Base-by-base conservation (phyloP, 2,797 vertebrate genomes). In the Dromococcyx pavoninus region DNA sequence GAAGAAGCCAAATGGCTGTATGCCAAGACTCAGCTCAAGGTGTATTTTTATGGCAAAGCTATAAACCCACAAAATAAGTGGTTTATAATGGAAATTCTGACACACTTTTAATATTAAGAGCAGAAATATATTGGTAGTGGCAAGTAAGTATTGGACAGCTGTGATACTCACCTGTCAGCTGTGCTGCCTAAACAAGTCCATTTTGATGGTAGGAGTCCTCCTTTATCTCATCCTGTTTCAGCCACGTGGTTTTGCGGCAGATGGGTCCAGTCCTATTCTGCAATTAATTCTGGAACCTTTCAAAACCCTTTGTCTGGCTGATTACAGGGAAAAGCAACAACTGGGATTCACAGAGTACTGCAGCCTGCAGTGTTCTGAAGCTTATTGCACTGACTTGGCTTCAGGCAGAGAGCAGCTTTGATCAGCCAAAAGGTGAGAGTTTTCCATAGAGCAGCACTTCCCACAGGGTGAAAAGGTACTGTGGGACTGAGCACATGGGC, bases 81-180 rank as follows among this genome's bases (percentile, higher is more conserved):
- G 88, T 94, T 97, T 97, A 96, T 96, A 97, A 97, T 98, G 98
- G 98, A 98, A 98, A 98, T 91, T 97, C 95, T 98, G 98, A 98
- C 97, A 97, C 94, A 60, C 76, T 97, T 97, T 86, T 86, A 96
- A 96, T 94, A 96, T 94, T 94, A 69, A 50, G 74, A 95, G 95
- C 87, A 92, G 84, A 81, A 78, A 74, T 72, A 92, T 17, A 51
- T 64, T 62, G 86, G 77, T 90, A 60, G 90, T 86, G 93, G 93
- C 27, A 43, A 96, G 62, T 32, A 37, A 75, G 75, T 8, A 62
- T 89, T 78, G 82, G 95, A 95, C 93, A 95, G 95, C 93, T 91
- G 88, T 28, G 41, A 87, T 22, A 66, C 94, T 96, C 94, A 88
- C 93, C 86, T 78, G 84, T 92, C 83, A 66, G 93, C 94, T 76